These are phyloP conservation scores for Geotrypetes seraphini DNA, from an alignment of 2,797 vertebrate genomes.

Conservation along the genomic window DNA sequence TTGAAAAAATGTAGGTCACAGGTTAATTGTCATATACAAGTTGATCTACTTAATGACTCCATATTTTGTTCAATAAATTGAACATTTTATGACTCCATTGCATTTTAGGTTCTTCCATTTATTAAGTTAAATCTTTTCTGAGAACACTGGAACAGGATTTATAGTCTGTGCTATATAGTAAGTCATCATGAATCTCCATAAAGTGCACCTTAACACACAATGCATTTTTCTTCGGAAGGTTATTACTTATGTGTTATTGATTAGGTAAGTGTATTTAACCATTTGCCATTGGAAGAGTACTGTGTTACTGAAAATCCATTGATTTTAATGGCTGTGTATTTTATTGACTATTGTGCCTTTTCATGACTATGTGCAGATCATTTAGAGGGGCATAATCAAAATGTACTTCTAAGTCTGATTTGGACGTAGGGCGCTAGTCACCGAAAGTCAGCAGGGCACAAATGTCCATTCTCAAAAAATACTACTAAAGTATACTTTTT, in stretches of 20 bases:
- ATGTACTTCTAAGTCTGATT: too few species aligned
- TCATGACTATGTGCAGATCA: constrained; percentile 16
- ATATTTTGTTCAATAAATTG: background rate
- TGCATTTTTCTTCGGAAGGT: constrained; percentile 29
- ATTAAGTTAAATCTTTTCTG: background rate
- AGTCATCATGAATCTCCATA: constrained; percentile 7
- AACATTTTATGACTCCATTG: background rate
- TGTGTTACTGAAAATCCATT: constrained; percentile 42
- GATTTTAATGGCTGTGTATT: constrained; percentile 44
- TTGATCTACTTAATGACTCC: background rate
- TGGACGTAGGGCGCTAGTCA: too few species aligned
- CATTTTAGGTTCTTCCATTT: background rate
- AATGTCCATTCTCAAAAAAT: too few species aligned
- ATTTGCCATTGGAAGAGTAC: constrained; percentile 25
- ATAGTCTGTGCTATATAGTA: too few species aligned
- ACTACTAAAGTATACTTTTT: too few species aligned
- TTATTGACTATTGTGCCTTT: constrained; percentile 27
- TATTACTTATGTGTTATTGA: constrained; percentile 48
- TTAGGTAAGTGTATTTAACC: constrained; percentile 42
- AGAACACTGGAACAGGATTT: background rate
- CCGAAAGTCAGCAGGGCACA: too few species aligned
- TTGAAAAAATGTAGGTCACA: too few species aligned
- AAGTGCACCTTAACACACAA: constrained; percentile 6
- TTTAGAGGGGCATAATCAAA: too few species aligned
- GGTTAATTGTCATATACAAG: too few species aligned